Evolutionary conservation across 2,888 invertebrate species (phyloP), one percentile per base, ranked within the genome.

Genomic region (Meiosimyza decipiens): DNA sequence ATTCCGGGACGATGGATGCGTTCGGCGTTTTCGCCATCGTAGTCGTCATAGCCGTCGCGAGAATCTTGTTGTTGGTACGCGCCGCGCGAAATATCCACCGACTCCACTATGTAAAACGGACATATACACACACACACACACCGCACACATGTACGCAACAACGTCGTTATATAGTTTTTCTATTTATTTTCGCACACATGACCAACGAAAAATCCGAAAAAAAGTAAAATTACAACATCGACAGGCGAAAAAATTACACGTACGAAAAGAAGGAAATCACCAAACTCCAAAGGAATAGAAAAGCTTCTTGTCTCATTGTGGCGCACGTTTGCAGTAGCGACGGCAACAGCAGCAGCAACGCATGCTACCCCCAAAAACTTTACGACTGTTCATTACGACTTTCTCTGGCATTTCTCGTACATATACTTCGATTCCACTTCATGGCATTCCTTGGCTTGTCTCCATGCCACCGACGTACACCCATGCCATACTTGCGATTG

Each of bases 1-100:
- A 80, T 80, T 81, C 82, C 82, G 82, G 83, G 82, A 82, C 84
- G 82, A 82, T 84, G 81, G 82, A 84, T 84, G 83, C 84, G 83
- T 83, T 84, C 83, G 84, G 84, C 81, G 84, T 83, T 79, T 80
- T 83, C 79, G 81, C 74, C 71, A 28, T 65, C 67, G 47, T 50
- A 47, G 60, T 76, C 67, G 80, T 71, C 18, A 60, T 74, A 69
- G 70, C 55, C 22, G 57, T 50, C 50, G 64, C 60, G 50, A 28
- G 28, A 47, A 51, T 64, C 54, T 59, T 68, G 40, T 74, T 76
- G 76, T 74, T 76, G 75, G 74, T 73, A 75, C 77, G 75, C 74
- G 72, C 74, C 57, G 55, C 73, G 71, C 73, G 71, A 67, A 71
- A 71, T 49, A 49, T 54, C 67, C 71, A 67, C 6, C 40, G 40